A percentile compares a stretch with the other conserved stretches of the same genome.
These are phyloP conservation scores for Morelia viridis DNA, from an alignment of 2,797 vertebrate species.

Conservation along the genomic window DNA sequence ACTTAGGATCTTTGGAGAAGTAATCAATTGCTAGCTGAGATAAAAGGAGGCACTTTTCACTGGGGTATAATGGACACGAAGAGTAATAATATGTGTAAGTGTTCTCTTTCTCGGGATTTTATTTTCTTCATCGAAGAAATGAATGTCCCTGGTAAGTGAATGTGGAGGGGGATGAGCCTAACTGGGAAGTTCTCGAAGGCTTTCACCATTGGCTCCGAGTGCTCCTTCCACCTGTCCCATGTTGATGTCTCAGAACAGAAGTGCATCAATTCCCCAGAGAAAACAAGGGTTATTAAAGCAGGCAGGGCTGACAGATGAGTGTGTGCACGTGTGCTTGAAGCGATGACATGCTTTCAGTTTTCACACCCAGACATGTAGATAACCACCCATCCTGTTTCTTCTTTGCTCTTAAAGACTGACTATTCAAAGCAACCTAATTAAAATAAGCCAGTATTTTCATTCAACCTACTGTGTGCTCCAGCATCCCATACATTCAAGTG, in stretches of 20 bases:
- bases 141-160: background rate
- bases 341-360: background rate
- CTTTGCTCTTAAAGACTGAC: background rate
- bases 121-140: background rate
- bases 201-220: background rate
- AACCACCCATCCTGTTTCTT: constrained; percentile 4
- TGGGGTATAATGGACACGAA: background rate
- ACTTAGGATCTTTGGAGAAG: background rate
- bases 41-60: background rate
- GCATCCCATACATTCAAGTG: background rate
- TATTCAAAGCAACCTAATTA: background rate
- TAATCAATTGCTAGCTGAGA: background rate
- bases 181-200: background rate
- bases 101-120: background rate
- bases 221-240: background rate
- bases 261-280: background rate
- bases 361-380: background rate
- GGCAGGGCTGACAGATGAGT: background rate
- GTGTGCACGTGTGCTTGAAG: background rate
- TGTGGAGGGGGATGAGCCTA: background rate
- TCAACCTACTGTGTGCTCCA: background rate
- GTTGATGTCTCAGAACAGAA: background rate
- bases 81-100: background rate
- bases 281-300: background rate
- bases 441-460: background rate